A percentile compares a stretch with the other conserved stretches of the same genome.
phyloP scores from a whole-genome alignment of 2,113 vertebrate genomes.

The Penelope pileata region DNA sequence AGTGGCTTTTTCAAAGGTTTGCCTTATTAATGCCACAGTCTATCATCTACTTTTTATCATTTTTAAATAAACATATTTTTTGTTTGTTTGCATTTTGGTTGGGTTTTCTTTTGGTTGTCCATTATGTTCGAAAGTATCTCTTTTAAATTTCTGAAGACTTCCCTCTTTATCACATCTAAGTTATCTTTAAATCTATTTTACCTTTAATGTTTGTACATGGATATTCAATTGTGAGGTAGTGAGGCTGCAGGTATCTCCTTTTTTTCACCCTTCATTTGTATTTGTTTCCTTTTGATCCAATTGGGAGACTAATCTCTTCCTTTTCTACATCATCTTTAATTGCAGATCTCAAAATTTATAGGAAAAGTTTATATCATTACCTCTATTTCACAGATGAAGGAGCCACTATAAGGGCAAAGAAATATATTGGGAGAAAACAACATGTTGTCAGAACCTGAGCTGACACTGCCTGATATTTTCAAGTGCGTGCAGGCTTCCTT shows the following conservation, averaged over 20 bases:
- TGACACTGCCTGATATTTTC: background rate
- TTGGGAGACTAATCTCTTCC: background rate
- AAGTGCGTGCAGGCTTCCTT: background rate
- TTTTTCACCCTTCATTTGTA: rapidly evolving
- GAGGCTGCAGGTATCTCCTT: background rate
- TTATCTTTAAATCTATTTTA: background rate
- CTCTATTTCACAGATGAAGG: background rate
- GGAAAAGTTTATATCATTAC: background rate
- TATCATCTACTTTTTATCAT: background rate
- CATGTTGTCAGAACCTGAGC: background rate
- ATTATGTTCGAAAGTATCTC: background rate
- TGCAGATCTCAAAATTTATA: background rate
- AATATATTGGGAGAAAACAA: background rate
- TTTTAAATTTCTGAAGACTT: background rate
- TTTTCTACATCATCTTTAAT: background rate
- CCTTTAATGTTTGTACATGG: background rate
- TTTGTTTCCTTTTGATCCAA: background rate
- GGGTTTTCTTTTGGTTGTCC: background rate
- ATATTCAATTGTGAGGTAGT: background rate
- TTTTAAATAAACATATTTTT: background rate
- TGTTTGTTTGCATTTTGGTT: background rate
- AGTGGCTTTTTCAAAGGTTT: background rate
- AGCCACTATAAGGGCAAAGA: background rate
- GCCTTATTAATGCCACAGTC: rapidly evolving
- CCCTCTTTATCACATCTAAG: background rate